Base-by-base conservation (phyloP, 53 echinoderm and acorn worm species). In the Arbacia lixula region DNA sequence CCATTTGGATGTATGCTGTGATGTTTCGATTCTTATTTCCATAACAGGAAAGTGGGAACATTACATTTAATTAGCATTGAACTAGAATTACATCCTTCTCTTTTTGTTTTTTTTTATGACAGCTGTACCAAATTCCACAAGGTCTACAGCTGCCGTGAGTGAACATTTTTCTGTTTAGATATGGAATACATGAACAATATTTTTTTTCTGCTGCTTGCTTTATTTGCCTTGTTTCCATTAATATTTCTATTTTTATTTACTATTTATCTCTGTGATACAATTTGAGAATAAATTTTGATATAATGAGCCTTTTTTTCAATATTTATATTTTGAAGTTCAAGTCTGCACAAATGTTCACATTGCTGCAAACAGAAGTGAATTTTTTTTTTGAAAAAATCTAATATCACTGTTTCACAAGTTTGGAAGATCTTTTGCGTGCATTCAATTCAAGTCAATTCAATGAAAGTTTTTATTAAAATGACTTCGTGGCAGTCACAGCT, bases 121-220 rank as follows among this genome's bases (percentile, higher is more conserved):
- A 79, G 79, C 39, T 29, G 12, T 60, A 3, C 61, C 79, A 30
- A 40, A 37, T 17, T 39, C 85, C 31, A 43, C 85, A 53, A 71
- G 91, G 66, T 88, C 91, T 31, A 80, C 88, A 54, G 88, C 78
- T 38, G 88, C 82, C 82, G 91, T 91, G 73, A 91, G 91, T 91
- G 29, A 57, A 5, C 58, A 19, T 12, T 57, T 57, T 19, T 57
- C 9, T 46, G 8, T 10, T 46, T 14, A 46, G 14, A 46, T 46
- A 46, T 46, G 49, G 9, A 46, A 46, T 14, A 46, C 14, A 46
- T 46, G 9, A 8, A 14, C 49, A 46, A 46, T 46, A 8, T 46
- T 46, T 43, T 29, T n/a, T 36, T 68, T 50, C 24, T 22, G 14
- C 14, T 46, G 14, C 49, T 46, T 46, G 49, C 14, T 14, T 14